Conservation (phyloP, 2,113 vertebrate genomes). For the Anas platyrhynchos region DNA sequence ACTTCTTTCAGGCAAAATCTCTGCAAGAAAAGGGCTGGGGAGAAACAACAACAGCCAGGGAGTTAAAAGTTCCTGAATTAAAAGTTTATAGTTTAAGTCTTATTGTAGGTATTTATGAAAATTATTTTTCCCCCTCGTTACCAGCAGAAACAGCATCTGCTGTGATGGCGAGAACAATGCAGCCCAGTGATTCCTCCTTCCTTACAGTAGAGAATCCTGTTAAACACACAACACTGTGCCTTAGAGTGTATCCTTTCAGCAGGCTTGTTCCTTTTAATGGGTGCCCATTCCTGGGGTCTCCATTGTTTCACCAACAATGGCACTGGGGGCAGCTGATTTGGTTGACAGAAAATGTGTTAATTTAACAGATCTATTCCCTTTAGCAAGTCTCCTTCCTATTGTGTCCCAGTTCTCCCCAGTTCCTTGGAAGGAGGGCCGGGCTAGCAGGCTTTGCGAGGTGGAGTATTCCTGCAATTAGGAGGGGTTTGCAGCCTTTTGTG, state of each 20-base stretch:
- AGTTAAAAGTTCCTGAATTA: slow-evolving; percentile 16
- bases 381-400: slow-evolving; percentile 66
- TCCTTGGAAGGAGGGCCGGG: slow-evolving; percentile 65
- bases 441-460: slow-evolving; percentile 66
- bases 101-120: slow-evolving; percentile 30
- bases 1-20: slow-evolving; percentile 67
- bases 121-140: not conserved
- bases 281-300: slow-evolving; percentile 71
- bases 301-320: slow-evolving; percentile 79
- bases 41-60: slow-evolving; percentile 21
- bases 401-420: slow-evolving; percentile 69
- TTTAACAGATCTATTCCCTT: slow-evolving; percentile 78
- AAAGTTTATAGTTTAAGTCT: slow-evolving; percentile 1
- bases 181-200: slow-evolving; percentile 67
- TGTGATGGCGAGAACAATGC: slow-evolving; percentile 71
- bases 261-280: slow-evolving; percentile 76
- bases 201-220: slow-evolving; percentile 72
- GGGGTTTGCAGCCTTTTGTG: slow-evolving; percentile 68
- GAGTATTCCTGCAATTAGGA: slow-evolving; percentile 69
- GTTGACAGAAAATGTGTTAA: slow-evolving; percentile 81
- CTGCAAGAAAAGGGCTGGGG: slow-evolving; percentile 36
- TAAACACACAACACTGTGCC: slow-evolving; percentile 72
- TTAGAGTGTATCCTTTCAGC: slow-evolving; percentile 69
- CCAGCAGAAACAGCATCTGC: slow-evolving; percentile 72
- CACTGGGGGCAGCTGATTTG: slow-evolving; percentile 77